Evolutionary conservation across 2,797 vertebrate species (phyloP).

Genomic region (Coendou prehensilis): DNA sequence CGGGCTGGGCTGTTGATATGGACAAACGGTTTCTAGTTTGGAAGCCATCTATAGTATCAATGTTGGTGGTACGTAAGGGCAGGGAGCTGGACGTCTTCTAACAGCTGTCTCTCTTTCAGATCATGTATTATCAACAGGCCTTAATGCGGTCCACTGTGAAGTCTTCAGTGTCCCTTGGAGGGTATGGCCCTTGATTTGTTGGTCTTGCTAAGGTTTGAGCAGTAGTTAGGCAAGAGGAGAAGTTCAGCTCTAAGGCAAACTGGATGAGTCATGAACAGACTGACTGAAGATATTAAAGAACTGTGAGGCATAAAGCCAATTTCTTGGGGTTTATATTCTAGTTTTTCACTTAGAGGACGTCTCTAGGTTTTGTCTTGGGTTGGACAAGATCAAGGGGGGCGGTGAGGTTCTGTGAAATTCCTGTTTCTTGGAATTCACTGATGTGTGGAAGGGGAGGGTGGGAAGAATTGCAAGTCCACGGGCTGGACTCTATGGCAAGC

Average conservation of each 20-base stretch:
- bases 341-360: neutral
- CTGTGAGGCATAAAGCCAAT: neutral
- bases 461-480: neutral
- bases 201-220: neutral
- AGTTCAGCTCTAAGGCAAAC: neutral
- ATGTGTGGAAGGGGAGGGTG: neutral
- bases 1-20: neutral
- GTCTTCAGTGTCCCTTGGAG: conserved; percentile 97
- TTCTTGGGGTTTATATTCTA: neutral
- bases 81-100: neutral
- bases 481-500: rapidly evolving
- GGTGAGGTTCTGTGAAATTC: neutral
- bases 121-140: conserved; percentile 97
- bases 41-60: neutral
- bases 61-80: rapidly evolving
- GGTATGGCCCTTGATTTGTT: conserved; percentile 90
- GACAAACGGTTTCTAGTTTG: neutral
- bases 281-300: neutral
- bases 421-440: neutral
- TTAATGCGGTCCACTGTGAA: conserved; percentile 97
- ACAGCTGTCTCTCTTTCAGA: conserved; percentile 89
- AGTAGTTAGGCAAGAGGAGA: neutral
- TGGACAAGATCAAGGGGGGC: too few relatives aligned
- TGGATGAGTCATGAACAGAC: neutral
- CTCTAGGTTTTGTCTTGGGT: neutral